Conservation (phyloP, 1,140 invertebrate genomes). For the Popillia japonica region DNA sequence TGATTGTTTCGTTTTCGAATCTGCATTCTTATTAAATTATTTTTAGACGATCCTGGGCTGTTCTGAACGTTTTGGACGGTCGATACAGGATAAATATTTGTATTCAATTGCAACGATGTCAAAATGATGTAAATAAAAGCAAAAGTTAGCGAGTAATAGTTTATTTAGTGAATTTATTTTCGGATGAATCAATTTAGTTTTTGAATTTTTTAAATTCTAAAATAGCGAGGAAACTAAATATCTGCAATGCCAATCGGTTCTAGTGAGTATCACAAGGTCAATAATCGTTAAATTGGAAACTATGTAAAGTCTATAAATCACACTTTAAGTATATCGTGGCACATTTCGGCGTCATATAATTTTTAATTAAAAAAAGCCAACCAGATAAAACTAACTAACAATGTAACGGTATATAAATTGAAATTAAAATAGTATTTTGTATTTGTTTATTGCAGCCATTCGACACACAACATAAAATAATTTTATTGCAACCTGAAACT, state of each 20-base stretch:
- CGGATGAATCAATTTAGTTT: too few species aligned
- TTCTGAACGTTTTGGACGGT: background rate
- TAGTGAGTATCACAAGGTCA: background rate
- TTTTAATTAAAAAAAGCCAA: background rate
- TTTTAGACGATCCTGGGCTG: conserved; percentile 17
- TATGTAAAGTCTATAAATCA: background rate
- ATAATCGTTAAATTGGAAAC: background rate
- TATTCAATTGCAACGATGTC: conserved; percentile 24
- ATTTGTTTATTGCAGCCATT: background rate
- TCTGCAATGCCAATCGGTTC: background rate
- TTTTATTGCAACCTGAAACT: background rate
- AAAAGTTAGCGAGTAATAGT: background rate
- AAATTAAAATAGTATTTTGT: background rate
- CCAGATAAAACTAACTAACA: background rate
- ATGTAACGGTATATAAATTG: background rate
- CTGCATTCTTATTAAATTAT: conserved; percentile 33
- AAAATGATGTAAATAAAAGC: conserved; percentile 21
- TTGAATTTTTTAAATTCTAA: too few species aligned
- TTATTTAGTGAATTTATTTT: too few species aligned
- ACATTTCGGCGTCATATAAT: background rate
- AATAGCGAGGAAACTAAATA: too few species aligned
- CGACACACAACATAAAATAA: background rate
- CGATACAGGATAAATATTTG: conserved; percentile 19
- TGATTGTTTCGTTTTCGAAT: conserved; percentile 29
- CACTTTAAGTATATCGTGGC: background rate